phyloP scores from a whole-genome alignment of 2,888 invertebrate species.

The Drosophila leonis region DNA sequence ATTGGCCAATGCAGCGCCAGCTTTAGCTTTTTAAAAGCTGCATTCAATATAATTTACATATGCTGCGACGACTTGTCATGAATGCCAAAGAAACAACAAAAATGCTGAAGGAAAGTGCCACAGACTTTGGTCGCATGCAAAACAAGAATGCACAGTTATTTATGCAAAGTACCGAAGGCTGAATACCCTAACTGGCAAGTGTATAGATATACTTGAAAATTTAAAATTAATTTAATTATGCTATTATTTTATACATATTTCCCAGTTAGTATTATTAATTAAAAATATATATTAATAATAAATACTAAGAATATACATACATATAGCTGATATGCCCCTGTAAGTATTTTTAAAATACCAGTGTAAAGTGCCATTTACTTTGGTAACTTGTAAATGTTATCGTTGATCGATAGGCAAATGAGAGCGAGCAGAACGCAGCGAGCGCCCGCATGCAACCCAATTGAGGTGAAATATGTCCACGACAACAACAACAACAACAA shows the following conservation, averaged over 20 bases:
- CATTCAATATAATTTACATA: slow-evolving; percentile 38
- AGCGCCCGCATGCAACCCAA: slow-evolving; percentile 63
- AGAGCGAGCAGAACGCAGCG: slow-evolving; percentile 7
- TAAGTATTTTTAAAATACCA: neutral
- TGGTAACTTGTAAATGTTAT: slow-evolving; percentile 15
- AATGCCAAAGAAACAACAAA: slow-evolving; percentile 7
- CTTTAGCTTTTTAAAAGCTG: slow-evolving; percentile 23
- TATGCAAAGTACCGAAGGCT: neutral
- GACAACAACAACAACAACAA: slow-evolving; percentile 6
- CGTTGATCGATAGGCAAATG: slow-evolving; percentile 46
- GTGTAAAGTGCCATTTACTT: slow-evolving; percentile 12
- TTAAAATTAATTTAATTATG: neutral
- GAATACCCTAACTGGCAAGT: slow-evolving; percentile 1
- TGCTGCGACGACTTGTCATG: slow-evolving; percentile 21
- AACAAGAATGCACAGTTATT: slow-evolving; percentile 7
- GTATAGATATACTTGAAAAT: neutral
- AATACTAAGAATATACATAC: no score
- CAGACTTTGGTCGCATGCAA: slow-evolving; percentile 14
- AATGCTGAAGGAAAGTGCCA: slow-evolving; percentile 23
- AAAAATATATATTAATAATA: neutral
- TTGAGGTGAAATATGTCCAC: slow-evolving; percentile 39
- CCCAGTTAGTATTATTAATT: neutral
- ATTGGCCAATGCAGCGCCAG: slow-evolving; percentile 33
- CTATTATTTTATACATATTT: neutral
- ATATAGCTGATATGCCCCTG: neutral